Base-by-base conservation (phyloP, 2,113 vertebrate species). In the Pogonocichla stellata region DNA sequence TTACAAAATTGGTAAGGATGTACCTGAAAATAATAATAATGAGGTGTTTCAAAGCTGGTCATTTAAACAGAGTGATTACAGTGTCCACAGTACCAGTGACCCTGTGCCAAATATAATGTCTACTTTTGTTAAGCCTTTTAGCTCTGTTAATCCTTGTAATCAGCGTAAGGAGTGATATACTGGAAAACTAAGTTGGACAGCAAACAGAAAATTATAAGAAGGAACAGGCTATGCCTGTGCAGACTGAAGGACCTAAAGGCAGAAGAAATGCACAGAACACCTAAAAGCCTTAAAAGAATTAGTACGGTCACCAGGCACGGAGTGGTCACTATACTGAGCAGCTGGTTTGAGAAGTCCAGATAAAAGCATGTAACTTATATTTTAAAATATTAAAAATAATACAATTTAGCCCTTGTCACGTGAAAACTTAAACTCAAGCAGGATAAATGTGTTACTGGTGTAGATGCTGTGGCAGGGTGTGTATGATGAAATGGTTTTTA, bases 41-140 rank as follows among this genome's bases (percentile, higher is more conserved):
- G 48, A 82, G 6, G 48, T 91, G 34, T 43, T 92, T 58, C 48
- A 81, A 80, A 87, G 36, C n/a, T 42, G 26, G 6, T 82, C 5
- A 20, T 87, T 87, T 72, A 71, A 57, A 71, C 10, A 65, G 43
- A 40, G 18, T 34, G 42, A 45, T 69, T 82, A 53, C 13, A 61
- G 19, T 25, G 7, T 65, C 66, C 38, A 12, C 58, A 82, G 62
- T 58, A 69, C 29, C 33, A n/a, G 26, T 0, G 0, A 86, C 33
- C 26, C 33, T 80, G 58, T 70, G 84, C 89, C 61, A 85, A 82
- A 85, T 65, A 48, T 28, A 65, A 81, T 73, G 48, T 40, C 61
- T 86, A 8, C 51, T 74, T 86, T 67, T 48, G 19, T 60, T 91
- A 81, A 95, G 65, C 73, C 57, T 86, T 97, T 90, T 88, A 95